Evolutionary conservation across 2,797 vertebrate species (phyloP).

Genomic region (Pipistrellus nathusii): DNA sequence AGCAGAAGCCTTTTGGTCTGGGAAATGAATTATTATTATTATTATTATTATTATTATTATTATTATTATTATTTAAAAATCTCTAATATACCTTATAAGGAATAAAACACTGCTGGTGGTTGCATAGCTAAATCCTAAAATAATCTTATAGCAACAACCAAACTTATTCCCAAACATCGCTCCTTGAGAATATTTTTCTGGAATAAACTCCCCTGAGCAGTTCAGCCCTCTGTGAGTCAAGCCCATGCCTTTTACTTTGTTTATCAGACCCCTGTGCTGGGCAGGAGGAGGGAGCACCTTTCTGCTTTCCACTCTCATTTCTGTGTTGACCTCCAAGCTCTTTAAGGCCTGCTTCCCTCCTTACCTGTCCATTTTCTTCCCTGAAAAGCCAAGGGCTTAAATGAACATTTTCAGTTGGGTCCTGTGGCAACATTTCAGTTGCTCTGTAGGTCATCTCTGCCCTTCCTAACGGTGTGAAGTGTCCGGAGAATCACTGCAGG

Average conservation of each 20-base stretch:
- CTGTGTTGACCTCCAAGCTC: background rate
- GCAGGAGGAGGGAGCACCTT: no score
- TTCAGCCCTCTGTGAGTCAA: background rate
- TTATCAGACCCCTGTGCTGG: background rate
- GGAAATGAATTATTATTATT: background rate
- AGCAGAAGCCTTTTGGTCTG: background rate
- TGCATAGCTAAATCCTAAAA: constrained; percentile 43
- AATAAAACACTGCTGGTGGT: background rate
- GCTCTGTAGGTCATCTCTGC: background rate
- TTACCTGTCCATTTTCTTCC: background rate
- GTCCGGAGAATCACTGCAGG: background rate
- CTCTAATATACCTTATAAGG: constrained; percentile 38
- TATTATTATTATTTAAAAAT: background rate
- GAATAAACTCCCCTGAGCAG: background rate
- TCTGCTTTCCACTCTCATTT: background rate
- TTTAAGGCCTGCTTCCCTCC: background rate
- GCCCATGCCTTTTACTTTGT: background rate
- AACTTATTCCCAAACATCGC: constrained; percentile 15
- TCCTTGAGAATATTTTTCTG: constrained; percentile 22
- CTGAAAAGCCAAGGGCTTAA: background rate
- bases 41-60: background rate
- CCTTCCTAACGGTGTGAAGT: background rate
- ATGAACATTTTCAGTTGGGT: background rate
- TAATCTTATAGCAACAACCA: background rate
- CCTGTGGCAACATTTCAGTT: background rate